Percentiles rank a stretch among this genome's conserved stretches.
These are phyloP conservation scores for mouse (Mus musculus) DNA, from an alignment of 2,113 vertebrate genomes.

Conservation along the genomic window DNA sequence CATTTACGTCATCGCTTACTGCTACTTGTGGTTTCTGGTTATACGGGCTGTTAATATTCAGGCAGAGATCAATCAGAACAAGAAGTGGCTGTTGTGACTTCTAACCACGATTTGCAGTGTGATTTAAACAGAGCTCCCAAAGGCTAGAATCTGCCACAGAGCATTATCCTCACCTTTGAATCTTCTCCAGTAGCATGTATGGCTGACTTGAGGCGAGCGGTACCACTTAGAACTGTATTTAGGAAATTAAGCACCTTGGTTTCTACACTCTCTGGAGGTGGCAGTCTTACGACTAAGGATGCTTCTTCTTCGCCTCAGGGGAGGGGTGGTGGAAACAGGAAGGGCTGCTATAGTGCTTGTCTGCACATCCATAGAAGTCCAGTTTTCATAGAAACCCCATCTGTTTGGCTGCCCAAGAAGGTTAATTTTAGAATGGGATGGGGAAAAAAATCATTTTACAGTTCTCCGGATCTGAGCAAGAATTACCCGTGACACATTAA, in stretches of 20 bases:
- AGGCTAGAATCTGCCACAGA: neutral
- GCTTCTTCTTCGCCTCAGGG: neutral
- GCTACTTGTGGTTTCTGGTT: neutral
- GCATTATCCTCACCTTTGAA: neutral
- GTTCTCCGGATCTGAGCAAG: neutral
- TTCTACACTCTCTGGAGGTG: neutral
- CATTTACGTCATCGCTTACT: neutral
- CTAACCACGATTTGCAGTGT: neutral
- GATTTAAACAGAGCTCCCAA: neutral
- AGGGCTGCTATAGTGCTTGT: neutral
- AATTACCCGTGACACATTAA: neutral
- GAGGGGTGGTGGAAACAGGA: neutral
- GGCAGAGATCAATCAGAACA: neutral
- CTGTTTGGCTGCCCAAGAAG: neutral
- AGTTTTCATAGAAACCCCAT: neutral
- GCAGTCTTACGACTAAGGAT: neutral
- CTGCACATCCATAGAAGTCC: neutral
- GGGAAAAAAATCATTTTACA: neutral
- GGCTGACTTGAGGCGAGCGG: neutral
- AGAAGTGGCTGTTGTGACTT: neutral
- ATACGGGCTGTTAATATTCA: constrained; percentile 17
- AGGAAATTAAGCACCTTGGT: neutral
- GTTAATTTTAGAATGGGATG: constrained; percentile 19
- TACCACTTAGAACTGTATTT: neutral
- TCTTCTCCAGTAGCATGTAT: neutral